A percentile compares a stretch with the other conserved stretches of the same genome.
Conservation (phyloP, 2,797 vertebrate species). For the Myripristis jacobus region DNA sequence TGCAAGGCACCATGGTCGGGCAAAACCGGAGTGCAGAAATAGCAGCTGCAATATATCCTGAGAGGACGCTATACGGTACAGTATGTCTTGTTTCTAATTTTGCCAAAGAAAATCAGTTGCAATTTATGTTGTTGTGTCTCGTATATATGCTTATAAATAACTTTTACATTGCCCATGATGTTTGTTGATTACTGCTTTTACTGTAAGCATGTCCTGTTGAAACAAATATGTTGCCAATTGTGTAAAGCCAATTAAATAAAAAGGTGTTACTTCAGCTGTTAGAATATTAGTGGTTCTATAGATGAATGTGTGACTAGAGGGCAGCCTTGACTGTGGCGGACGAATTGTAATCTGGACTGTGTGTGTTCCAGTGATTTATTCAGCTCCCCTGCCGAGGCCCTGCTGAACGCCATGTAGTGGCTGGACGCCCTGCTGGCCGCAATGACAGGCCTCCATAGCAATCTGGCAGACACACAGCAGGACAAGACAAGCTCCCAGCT, state of each 20-base stretch:
- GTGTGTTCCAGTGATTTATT: constrained; percentile 83
- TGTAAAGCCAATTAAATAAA: constrained; percentile 15
- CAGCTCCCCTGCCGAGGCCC: constrained; percentile 60
- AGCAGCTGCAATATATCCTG: no score
- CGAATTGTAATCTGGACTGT: constrained; percentile 63
- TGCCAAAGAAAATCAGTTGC: no score
- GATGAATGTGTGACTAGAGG: constrained; percentile 61
- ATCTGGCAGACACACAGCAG: constrained; percentile 82
- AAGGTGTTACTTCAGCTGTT: constrained; percentile 5
- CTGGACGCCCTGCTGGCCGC: constrained; percentile 77
- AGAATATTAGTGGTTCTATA: constrained; percentile 25
- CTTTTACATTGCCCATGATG: no score
- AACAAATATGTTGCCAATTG: no score
- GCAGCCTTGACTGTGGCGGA: constrained; percentile 64
- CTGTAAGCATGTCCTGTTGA: no score
- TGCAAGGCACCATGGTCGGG: background rate
- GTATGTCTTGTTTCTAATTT: no score
- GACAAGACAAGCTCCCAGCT: constrained; percentile 80
- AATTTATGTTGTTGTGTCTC: no score
- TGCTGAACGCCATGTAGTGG: constrained; percentile 79
- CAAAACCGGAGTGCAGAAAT: background rate
- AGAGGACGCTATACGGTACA: no score
- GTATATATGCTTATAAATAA: no score
- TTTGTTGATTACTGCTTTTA: no score
- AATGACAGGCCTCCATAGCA: constrained; percentile 82